phyloP scores from a whole-genome alignment of 2,888 invertebrate species.

The Latrodectus elegans region DNA sequence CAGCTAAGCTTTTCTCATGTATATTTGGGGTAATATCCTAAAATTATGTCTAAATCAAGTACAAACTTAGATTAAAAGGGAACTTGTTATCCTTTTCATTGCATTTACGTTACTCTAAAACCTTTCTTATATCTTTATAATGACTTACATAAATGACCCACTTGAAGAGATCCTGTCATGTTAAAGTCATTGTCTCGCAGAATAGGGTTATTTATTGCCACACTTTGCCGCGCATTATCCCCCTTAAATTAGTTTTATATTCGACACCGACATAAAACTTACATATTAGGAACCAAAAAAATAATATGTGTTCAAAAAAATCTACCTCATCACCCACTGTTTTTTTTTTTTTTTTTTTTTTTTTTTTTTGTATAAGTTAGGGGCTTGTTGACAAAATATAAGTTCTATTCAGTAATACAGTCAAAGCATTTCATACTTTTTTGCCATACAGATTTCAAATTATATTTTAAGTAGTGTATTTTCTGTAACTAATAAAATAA shows the following conservation, averaged over 20 bases:
- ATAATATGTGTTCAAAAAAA: neutral
- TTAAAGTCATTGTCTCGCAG: constrained; percentile 60
- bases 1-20: neutral
- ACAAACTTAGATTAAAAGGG: neutral
- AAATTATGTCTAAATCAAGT: neutral
- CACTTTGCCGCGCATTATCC: constrained; percentile 63
- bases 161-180: constrained; percentile 53
- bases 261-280: constrained; percentile 41
- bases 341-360: too few species aligned
- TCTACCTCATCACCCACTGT: neutral
- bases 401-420: too few species aligned
- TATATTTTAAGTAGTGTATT: too few species aligned
- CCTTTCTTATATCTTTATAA: constrained; percentile 32
- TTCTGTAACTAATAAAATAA: too few species aligned
- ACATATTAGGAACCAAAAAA: neutral
- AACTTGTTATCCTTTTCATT: neutral
- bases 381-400: too few species aligned
- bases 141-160: constrained; percentile 47
- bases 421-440: too few species aligned
- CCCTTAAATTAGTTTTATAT: constrained; percentile 27
- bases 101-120: constrained; percentile 6
- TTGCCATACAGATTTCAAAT: too few species aligned
- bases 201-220: constrained; percentile 61
- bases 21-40: neutral
- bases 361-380: too few species aligned